Evolutionary conservation across 2,797 vertebrate genomes (phyloP), one percentile per base, ranked within the genome.

Genomic region (Diceros bicornis): DNA sequence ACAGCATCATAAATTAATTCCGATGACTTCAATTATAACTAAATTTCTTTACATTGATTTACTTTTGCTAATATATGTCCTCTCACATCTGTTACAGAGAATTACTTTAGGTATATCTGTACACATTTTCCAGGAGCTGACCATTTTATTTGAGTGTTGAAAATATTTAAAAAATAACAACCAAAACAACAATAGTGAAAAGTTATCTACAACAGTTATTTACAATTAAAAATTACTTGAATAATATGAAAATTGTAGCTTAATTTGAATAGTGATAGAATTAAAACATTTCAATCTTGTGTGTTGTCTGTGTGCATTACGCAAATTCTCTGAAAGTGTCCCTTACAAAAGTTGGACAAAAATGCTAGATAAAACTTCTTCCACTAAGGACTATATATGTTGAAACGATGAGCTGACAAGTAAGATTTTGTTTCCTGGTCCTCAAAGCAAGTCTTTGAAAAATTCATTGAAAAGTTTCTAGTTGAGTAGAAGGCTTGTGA

Each of bases 41-140:
- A 78, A 77, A 37, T 64, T 82, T 92, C 57, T 94, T 81, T 61
- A 84, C 0, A 41, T 94, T 96, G 23, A 78, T 94, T 96, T 95
- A 96, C 0, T 96, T 25, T 97, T 6, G 84, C 9, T 91, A 71
- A 86, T 86, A 79, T 91, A 83, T 92, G 55, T 89, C 72, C 29
- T 68, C 20, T 94, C 55, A 88, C 11, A 16, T 62, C 18, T 82
- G 20, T 62, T 89, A 96, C 89, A 98, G 98, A 98, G 98, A 98
- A 82, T 98, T 62, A 92, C 21, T 91, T 66, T 98, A 52, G 0
- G 16, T 61, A 95, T 98, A 97, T 98, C 97, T 91, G 86, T 66
- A 75, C 93, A 97, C 25, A 91, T 98, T 95, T 98, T 89, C 81
- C 55, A 92, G 34, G 95, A 98, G 21, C 79, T 98, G 78, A 97